A percentile compares a stretch with the other conserved stretches of the same genome.
phyloP scores from a whole-genome alignment of 2,888 invertebrate species.

The Drosophila niveifrons region DNA sequence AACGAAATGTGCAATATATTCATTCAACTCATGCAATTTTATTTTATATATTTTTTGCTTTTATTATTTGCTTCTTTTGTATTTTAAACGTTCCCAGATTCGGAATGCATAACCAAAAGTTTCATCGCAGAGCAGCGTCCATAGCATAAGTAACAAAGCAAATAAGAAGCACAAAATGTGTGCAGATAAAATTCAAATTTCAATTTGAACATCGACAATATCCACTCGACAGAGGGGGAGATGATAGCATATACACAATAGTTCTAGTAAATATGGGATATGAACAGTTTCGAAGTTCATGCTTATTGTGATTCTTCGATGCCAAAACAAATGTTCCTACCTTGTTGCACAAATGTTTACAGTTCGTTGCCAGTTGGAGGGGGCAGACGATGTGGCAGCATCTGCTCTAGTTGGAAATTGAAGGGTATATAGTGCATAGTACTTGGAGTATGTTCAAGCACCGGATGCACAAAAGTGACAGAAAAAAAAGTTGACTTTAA shows the following conservation, averaged over 20 bases:
- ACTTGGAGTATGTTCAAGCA: neutral
- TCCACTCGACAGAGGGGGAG: neutral
- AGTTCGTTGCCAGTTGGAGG: constrained; percentile 49
- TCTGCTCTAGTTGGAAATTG: constrained; percentile 4
- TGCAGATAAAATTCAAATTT: constrained; percentile 76
- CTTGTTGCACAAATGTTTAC: constrained; percentile 75
- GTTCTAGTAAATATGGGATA: neutral
- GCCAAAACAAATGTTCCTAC: constrained; percentile 76
- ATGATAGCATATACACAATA: neutral
- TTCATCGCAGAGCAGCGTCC: neutral
- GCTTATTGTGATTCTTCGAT: constrained; percentile 62
- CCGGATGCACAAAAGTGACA: constrained; percentile 21
- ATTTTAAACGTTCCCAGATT: constrained; percentile 46
- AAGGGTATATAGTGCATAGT: constrained; percentile 1
- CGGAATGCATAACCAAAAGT: constrained; percentile 33
- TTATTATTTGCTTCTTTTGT: constrained; percentile 9
- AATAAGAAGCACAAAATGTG: constrained; percentile 71
- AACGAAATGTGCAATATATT: constrained; percentile 67
- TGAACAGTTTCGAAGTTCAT: constrained; percentile 38
- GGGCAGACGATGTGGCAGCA: neutral
- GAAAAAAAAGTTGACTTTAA: constrained; percentile 31
- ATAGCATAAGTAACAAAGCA: constrained; percentile 48
- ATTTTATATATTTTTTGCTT: constrained; percentile 25
- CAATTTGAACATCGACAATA: constrained; percentile 59
- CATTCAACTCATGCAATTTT: constrained; percentile 54